Conservation (phyloP, 1,140 invertebrate genomes). For the Drosophila truncata region DNA sequence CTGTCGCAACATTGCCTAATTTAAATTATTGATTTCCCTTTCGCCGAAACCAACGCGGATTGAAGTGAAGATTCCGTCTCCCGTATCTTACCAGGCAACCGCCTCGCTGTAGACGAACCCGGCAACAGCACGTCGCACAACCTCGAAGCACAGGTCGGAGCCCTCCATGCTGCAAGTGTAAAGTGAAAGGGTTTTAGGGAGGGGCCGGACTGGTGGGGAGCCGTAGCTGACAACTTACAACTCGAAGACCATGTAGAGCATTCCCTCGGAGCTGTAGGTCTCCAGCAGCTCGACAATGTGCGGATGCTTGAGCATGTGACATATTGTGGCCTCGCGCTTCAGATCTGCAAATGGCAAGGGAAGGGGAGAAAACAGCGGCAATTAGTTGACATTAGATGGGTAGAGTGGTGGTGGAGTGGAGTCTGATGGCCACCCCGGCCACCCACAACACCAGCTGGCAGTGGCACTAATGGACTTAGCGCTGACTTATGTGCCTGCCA, state of each 20-base stretch:
- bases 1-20: background rate
- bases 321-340: constrained; percentile 99
- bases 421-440: background rate
- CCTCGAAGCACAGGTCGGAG: constrained; percentile 99
- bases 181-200: constrained; percentile 59
- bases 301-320: constrained; percentile 99
- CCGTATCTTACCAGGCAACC: constrained; percentile 94
- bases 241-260: constrained; percentile 99
- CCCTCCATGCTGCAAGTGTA: constrained; percentile 97
- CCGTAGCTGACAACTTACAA: constrained; percentile 91
- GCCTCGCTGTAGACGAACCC: constrained; percentile 99
- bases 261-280: constrained; percentile 99
- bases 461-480: constrained; percentile 72
- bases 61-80: background rate
- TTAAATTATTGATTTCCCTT: constrained; percentile 26
- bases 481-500: constrained; percentile 75
- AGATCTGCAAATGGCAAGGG: constrained; percentile 90
- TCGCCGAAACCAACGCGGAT: constrained; percentile 18
- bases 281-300: constrained; percentile 99
- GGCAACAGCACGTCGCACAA: constrained; percentile 96
- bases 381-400: constrained; percentile 69
- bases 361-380: constrained; percentile 38
- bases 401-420: constrained; percentile 6
- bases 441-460: constrained; percentile 58
- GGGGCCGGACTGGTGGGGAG: constrained; percentile 24